Conservation (phyloP, 2,113 vertebrate species). For the Ornithorhynchus anatinus region DNA sequence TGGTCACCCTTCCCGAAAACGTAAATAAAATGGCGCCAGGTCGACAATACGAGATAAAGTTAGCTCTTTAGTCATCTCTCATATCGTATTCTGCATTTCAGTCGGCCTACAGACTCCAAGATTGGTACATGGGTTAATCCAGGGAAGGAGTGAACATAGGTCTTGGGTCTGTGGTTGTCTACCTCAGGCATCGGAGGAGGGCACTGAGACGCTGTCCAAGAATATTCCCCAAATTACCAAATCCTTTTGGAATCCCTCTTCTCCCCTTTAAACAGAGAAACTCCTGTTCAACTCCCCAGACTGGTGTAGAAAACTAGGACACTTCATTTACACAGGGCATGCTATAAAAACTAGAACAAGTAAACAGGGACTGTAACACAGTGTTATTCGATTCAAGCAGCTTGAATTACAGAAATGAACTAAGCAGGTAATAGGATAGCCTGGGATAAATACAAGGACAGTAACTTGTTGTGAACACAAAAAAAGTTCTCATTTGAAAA, state of each 20-base stretch:
- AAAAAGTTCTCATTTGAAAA: constrained; percentile 14
- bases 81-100: too few relatives aligned
- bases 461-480: background rate
- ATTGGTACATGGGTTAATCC: too few relatives aligned
- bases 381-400: constrained; percentile 23
- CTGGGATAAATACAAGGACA: constrained; percentile 14
- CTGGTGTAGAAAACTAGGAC: background rate
- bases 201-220: background rate
- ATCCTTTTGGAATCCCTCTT: background rate
- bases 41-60: too few relatives aligned
- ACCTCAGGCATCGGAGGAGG: background rate
- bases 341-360: background rate
- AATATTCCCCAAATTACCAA: background rate
- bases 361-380: constrained; percentile 27
- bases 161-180: background rate
- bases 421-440: constrained; percentile 35
- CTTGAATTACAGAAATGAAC: constrained; percentile 50
- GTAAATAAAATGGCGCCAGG: too few relatives aligned
- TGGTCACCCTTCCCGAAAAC: too few relatives aligned
- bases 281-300: constrained; percentile 5
- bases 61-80: too few relatives aligned
- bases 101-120: too few relatives aligned
- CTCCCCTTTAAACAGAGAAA: background rate
- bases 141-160: background rate
- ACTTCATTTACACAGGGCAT: background rate